Evolutionary conservation across 2,113 vertebrate species (phyloP).

Genomic region (Dasyornis broadbenti): DNA sequence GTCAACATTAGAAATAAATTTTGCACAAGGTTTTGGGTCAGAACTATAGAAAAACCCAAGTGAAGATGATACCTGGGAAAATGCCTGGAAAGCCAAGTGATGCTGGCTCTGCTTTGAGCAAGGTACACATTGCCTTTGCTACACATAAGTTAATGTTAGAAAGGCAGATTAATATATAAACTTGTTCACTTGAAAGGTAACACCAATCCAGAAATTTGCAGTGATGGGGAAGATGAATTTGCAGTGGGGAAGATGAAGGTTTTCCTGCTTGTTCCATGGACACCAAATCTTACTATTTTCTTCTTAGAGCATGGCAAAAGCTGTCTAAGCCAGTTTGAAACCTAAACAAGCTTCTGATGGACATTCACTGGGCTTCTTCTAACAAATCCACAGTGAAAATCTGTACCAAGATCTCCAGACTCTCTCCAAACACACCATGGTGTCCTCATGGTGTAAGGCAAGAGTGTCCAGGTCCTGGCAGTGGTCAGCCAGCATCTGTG

Average conservation of each 20-base stretch:
- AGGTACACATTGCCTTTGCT: neutral
- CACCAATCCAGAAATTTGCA: neutral
- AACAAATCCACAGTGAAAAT: neutral
- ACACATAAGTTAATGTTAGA: conserved; percentile 11
- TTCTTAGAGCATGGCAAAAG: neutral
- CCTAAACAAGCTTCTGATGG: neutral
- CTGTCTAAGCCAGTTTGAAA: neutral
- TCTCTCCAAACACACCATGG: accelerated
- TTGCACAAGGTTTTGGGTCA: neutral
- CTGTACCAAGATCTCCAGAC: neutral
- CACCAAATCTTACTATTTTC: neutral
- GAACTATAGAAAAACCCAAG: neutral
- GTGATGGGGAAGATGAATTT: neutral
- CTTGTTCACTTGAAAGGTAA: conserved; percentile 17
- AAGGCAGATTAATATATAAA: conserved; percentile 55
- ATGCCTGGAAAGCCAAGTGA: neutral
- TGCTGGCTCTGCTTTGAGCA: neutral
- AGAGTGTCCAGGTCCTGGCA: neutral
- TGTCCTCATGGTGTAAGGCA: neutral
- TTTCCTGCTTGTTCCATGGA: neutral
- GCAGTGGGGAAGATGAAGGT: neutral
- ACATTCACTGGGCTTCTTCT: neutral
- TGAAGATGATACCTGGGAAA: neutral
- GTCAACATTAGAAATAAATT: neutral
- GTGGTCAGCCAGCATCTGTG: accelerated